Conservation (phyloP, 1,140 invertebrate species). For the Hycleus cichorii region DNA sequence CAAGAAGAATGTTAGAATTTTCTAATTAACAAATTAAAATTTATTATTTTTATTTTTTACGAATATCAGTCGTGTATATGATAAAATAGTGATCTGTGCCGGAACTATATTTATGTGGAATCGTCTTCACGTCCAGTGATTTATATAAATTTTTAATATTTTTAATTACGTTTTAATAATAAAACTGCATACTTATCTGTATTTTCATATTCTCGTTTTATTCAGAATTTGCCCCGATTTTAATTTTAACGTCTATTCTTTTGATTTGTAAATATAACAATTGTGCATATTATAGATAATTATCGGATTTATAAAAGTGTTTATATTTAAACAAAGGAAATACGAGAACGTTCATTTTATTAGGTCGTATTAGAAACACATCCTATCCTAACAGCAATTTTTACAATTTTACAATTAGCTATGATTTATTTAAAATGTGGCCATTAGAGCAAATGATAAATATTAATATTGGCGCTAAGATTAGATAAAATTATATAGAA, state of each 20-base stretch:
- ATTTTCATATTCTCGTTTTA: too few species aligned
- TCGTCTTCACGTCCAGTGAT: constrained; percentile 37
- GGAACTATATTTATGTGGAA: constrained; percentile 32
- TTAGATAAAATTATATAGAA: background rate
- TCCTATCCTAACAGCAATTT: constrained; percentile 26
- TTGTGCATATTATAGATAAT: constrained; percentile 40
- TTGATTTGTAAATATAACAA: constrained; percentile 42
- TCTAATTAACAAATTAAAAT: background rate
- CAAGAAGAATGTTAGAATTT: too few species aligned
- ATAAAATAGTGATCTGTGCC: constrained; percentile 28
- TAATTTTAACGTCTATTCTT: constrained; percentile 27
- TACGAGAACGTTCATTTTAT: constrained; percentile 16
- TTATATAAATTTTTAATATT: constrained; percentile 31
- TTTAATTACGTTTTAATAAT: constrained; percentile 28
- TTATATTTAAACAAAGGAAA: constrained; percentile 26
- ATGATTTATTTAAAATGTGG: constrained; percentile 25
- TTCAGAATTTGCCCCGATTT: too few species aligned
- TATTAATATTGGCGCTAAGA: constrained; percentile 9
- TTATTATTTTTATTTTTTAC: background rate
- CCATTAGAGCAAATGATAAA: constrained; percentile 12
- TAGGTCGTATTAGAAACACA: constrained; percentile 33
- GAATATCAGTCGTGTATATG: constrained; percentile 26
- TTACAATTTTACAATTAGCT: constrained; percentile 29
- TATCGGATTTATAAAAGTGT: constrained; percentile 38
- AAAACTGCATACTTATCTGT: constrained; percentile 23